phyloP scores from a whole-genome alignment of 1,140 invertebrate genomes.

The Drosophila athabasca region DNA sequence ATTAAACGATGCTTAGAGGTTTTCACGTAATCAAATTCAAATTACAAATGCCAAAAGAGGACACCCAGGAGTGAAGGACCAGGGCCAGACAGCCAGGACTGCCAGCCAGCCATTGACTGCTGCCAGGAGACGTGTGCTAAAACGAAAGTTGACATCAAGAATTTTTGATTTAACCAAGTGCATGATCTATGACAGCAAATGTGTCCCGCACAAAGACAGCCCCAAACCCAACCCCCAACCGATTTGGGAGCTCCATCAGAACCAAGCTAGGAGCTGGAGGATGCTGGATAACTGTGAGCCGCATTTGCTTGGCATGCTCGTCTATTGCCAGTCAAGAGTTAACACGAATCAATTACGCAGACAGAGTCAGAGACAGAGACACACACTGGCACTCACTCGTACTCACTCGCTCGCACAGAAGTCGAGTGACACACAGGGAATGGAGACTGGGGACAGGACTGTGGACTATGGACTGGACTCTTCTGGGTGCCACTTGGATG shows the following conservation, averaged over 20 bases:
- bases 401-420: slow-evolving; percentile 17
- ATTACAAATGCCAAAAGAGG: slow-evolving; percentile 43
- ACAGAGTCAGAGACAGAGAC: slow-evolving; percentile 13
- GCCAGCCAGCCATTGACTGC: slow-evolving; percentile 47
- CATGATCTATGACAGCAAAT: slow-evolving; percentile 81
- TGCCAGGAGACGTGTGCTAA: slow-evolving; percentile 61
- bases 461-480: slow-evolving; percentile 21
- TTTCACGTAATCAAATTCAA: slow-evolving; percentile 50
- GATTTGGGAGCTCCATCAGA: background rate
- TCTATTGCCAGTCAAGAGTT: slow-evolving; percentile 82
- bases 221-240: too few species aligned
- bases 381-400: slow-evolving; percentile 26
- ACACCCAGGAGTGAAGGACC: background rate
- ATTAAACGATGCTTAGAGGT: slow-evolving; percentile 46
- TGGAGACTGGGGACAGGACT: slow-evolving; percentile 3
- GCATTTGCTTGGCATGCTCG: slow-evolving; percentile 76
- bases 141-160: slow-evolving; percentile 69
- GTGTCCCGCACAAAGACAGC: slow-evolving; percentile 68
- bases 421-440: slow-evolving; percentile 18
- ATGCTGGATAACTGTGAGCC: slow-evolving; percentile 53
- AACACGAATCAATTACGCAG: slow-evolving; percentile 79
- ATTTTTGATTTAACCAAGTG: slow-evolving; percentile 82
- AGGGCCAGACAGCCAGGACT: background rate
- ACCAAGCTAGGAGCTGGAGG: slow-evolving; percentile 18
- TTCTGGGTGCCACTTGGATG: slow-evolving; percentile 25